Evolutionary conservation across 2,113 vertebrate species (phyloP).

Genomic region (Chloropsis hardwickii): DNA sequence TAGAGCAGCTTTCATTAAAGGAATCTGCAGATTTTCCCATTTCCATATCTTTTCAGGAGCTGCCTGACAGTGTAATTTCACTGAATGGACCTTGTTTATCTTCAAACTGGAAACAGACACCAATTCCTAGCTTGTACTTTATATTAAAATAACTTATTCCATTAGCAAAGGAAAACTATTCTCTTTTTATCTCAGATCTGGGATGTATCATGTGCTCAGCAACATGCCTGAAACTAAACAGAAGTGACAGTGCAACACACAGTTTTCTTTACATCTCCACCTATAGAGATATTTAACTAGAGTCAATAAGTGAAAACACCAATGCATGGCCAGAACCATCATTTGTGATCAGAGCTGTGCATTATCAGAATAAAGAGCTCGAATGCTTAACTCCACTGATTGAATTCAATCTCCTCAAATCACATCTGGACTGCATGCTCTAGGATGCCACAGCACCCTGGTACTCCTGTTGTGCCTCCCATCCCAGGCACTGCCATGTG

Average conservation of each 20-base stretch:
- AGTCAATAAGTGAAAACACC: background rate
- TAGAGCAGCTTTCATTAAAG: background rate
- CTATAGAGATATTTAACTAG: background rate
- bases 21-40: slow-evolving; percentile 19
- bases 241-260: background rate
- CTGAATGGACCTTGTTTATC: background rate
- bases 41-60: slow-evolving; percentile 25
- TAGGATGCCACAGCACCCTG: rapidly evolving
- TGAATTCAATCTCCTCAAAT: background rate
- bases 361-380: background rate
- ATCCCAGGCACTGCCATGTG: background rate
- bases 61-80: background rate
- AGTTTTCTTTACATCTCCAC: background rate
- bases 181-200: background rate
- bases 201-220: background rate
- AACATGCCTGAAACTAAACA: background rate
- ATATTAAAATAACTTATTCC: background rate
- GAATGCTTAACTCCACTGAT: background rate
- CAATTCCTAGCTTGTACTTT: background rate
- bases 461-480: rapidly evolving
- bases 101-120: background rate
- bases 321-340: background rate
- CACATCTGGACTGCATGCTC: background rate
- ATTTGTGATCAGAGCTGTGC: background rate
- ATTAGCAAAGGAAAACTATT: background rate